phyloP scores from a whole-genome alignment of 2,888 invertebrate species.

The Timema cristinae region DNA sequence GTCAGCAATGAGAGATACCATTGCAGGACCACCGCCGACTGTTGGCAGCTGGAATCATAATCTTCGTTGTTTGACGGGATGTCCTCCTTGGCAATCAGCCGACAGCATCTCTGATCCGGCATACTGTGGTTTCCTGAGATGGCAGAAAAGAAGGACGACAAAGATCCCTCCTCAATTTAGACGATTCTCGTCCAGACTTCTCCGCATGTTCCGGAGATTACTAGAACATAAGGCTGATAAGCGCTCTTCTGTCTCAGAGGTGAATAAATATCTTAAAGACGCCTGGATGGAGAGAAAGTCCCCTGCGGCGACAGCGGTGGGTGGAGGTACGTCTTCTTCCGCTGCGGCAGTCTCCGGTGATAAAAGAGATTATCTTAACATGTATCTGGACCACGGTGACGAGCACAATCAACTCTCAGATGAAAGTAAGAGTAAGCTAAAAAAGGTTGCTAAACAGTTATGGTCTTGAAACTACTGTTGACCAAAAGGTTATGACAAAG shows the following conservation, averaged over 20 bases:
- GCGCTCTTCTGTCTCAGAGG: constrained; percentile 57
- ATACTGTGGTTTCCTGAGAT: constrained; percentile 62
- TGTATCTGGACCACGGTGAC: constrained; percentile 48
- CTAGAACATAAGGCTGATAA: constrained; percentile 65
- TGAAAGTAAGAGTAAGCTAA: constrained; percentile 52
- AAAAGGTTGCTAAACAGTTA: constrained; percentile 54
- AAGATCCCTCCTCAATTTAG: constrained; percentile 56
- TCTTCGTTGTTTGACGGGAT: constrained; percentile 62
- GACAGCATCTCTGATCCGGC: constrained; percentile 68
- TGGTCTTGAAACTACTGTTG: constrained; percentile 61
- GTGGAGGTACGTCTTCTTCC: constrained; percentile 15
- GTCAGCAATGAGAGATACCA: constrained; percentile 60
- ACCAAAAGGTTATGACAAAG: constrained; percentile 56
- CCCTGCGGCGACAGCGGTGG: constrained; percentile 36
- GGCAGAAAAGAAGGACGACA: constrained; percentile 59
- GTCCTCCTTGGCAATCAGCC: constrained; percentile 64
- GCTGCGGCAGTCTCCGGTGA: constrained; percentile 17
- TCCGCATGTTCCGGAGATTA: constrained; percentile 65
- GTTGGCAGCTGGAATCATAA: constrained; percentile 72
- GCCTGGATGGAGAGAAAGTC: constrained; percentile 49
- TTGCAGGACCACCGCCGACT: constrained; percentile 63
- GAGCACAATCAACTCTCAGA: constrained; percentile 51
- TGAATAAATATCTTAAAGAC: constrained; percentile 58
- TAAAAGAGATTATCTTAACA: constrained; percentile 49
- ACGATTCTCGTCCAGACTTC: constrained; percentile 62